Evolutionary conservation across 2,888 invertebrate genomes (phyloP).

Genomic region (Hypomecis atomaria): DNA sequence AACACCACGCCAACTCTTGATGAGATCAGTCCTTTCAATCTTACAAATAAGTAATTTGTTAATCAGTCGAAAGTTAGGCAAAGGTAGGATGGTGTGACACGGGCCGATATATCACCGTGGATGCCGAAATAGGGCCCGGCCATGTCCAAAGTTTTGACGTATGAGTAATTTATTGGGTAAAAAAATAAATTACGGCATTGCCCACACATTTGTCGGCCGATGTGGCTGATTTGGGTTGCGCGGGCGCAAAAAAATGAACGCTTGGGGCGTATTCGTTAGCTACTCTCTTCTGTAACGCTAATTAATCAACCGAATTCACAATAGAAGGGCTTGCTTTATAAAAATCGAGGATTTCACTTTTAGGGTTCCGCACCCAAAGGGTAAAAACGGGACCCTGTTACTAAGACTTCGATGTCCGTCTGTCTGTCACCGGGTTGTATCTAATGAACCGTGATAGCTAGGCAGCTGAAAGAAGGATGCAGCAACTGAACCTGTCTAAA

Average conservation of each 20-base stretch:
- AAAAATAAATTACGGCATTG: conserved; percentile 83
- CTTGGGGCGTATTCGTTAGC: conserved; percentile 67
- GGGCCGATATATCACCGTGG: conserved; percentile 79
- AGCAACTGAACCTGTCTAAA: no score
- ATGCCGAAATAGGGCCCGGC: conserved; percentile 57
- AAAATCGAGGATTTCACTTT: no score
- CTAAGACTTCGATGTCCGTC: no score
- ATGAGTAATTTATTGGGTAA: conserved; percentile 83
- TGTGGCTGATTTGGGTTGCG: conserved; percentile 81
- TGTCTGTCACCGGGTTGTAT: no score
- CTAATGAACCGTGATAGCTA: no score
- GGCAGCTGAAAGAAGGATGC: no score
- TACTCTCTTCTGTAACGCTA: conserved; percentile 59
- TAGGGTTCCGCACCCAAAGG: no score
- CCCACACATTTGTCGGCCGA: conserved; percentile 80
- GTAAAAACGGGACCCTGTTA: no score
- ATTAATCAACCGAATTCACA: background rate
- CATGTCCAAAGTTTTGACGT: conserved; percentile 79
- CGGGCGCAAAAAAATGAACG: conserved; percentile 76
- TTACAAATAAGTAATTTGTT: conserved; percentile 69
- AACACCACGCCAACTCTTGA: conserved; percentile 36
- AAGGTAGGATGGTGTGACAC: conserved; percentile 76
- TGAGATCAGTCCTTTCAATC: conserved; percentile 44
- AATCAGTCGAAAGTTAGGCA: conserved; percentile 72
- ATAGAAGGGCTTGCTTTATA: no score